These are phyloP conservation scores for Ormia ochracea DNA, from an alignment of 2,888 invertebrate genomes.

Conservation along the genomic window DNA sequence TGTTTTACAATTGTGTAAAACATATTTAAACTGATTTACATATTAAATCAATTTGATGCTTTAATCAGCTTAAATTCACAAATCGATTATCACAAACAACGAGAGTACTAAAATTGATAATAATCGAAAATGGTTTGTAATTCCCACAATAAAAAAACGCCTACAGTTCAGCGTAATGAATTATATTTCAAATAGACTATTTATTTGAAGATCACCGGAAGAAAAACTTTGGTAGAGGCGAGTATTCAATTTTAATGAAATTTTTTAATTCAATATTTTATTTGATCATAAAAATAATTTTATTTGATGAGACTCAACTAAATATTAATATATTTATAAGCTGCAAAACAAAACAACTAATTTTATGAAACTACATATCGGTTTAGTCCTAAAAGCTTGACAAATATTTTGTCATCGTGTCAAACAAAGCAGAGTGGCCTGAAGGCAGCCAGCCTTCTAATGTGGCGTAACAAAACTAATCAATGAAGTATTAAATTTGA, in stretches of 20 bases:
- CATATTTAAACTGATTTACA: neutral
- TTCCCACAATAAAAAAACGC: conserved; percentile 26
- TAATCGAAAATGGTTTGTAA: neutral
- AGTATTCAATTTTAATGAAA: too few relatives aligned
- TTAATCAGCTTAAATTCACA: neutral
- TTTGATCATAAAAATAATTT: too few relatives aligned
- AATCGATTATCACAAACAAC: neutral
- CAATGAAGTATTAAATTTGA: conserved; percentile 19
- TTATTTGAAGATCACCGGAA: neutral
- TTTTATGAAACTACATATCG: neutral
- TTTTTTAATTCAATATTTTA: too few relatives aligned
- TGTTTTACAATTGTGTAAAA: neutral
- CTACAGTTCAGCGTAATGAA: conserved; percentile 1
- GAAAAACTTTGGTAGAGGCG: too few relatives aligned
- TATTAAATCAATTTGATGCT: neutral
- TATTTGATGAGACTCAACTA: conserved; percentile 2
- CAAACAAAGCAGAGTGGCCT: neutral
- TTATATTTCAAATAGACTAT: neutral
- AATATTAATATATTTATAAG: conserved; percentile 21
- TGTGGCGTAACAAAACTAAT: neutral
- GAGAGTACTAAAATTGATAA: too few relatives aligned
- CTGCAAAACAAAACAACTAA: neutral
- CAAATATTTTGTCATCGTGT: conserved; percentile 2
- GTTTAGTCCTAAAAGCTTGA: neutral
- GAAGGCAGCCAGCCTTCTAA: neutral